Base-by-base conservation (phyloP, 2,888 invertebrate species). In the Chymomyza caudatula region DNA sequence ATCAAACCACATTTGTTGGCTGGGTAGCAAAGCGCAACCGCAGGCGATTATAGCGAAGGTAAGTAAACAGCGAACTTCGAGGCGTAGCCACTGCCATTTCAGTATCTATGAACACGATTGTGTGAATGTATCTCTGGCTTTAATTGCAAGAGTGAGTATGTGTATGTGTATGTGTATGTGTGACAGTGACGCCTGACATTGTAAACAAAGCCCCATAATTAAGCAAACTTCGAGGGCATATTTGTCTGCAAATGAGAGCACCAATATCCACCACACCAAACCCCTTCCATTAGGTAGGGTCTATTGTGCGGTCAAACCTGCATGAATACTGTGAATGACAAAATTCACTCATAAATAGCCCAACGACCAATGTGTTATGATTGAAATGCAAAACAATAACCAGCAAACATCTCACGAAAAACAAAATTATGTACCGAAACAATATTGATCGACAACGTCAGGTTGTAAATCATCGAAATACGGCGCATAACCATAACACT, bases 131-230 rank as follows among this genome's bases (percentile, higher is more conserved):
- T 37, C 29, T 37, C 3, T 8, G 0, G 11, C 29, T 37, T 11
- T 37, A 37, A 37, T 37, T 37, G 29, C 3, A 37, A 25, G 15
- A 17, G 8, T 56, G 37, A 49, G 49, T 56, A 53, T 60, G 47
- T 68, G 22, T 47, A 11, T 53, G 74, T 77, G 49, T 56, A 53
- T 60, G 47, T 68, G 22, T 47, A 11, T 53, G 74, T 77, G 74
- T 65, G 67, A 71, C 68, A 66, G 76, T 79, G 72, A 76, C 78
- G 80, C 77, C 79, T 79, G 77, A 68, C 78, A 74, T 68, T 75
- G 82, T 80, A 76, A 83, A 85, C 85, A 82, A 86, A 88, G 85
- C 87, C 88, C 89, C 88, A 87, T 88, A 89, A 89, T 89, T 89
- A 89, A 89, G 88, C 84, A 81, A 78, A 37, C 84, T 81, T 89